A percentile compares a stretch with the other conserved stretches of the same genome.
These are phyloP conservation scores for Lacanobia oleracea DNA, from an alignment of 2,888 invertebrate genomes.

Conservation along the genomic window DNA sequence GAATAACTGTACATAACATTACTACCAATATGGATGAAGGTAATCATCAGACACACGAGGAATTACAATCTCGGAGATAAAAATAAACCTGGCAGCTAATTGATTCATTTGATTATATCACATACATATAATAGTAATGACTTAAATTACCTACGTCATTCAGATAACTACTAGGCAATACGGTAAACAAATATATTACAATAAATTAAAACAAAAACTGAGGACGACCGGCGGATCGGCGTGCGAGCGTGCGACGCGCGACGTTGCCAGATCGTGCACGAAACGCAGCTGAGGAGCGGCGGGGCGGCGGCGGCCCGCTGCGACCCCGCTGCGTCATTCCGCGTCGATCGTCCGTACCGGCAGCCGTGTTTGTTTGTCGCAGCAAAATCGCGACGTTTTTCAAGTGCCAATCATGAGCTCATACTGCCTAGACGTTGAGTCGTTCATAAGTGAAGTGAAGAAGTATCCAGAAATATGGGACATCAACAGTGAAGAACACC, in stretches of 20 bases:
- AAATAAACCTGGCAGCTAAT: conserved; percentile 48
- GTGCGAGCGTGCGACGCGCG: conserved; percentile 69
- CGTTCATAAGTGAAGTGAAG: conserved; percentile 82
- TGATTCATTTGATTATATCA: conserved; percentile 54
- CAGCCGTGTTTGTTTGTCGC: conserved; percentile 67
- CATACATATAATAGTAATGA: conserved; percentile 41
- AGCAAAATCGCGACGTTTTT: conserved; percentile 64
- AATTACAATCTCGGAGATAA: conserved; percentile 46
- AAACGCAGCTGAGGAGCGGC: conserved; percentile 63
- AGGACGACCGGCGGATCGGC: conserved; percentile 42
- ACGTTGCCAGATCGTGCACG: conserved; percentile 73
- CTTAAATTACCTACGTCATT: conserved; percentile 47
- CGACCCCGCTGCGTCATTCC: conserved; percentile 79
- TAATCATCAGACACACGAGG: conserved; percentile 26
- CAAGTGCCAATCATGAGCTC: conserved; percentile 66
- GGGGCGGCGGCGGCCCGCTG: conserved; percentile 73
- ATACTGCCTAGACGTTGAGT: conserved; percentile 78
- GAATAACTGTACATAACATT: neutral
- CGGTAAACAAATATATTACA: conserved; percentile 66
- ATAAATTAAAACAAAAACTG: conserved; percentile 63
- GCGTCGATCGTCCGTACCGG: conserved; percentile 71
- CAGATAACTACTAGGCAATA: conserved; percentile 62
- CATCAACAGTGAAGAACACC: conserved; percentile 73
- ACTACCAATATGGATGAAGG: conserved; percentile 11
- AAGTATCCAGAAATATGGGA: conserved; percentile 82